Conservation (phyloP, 2,113 vertebrate species). For the Oncorhynchus nerka region DNA sequence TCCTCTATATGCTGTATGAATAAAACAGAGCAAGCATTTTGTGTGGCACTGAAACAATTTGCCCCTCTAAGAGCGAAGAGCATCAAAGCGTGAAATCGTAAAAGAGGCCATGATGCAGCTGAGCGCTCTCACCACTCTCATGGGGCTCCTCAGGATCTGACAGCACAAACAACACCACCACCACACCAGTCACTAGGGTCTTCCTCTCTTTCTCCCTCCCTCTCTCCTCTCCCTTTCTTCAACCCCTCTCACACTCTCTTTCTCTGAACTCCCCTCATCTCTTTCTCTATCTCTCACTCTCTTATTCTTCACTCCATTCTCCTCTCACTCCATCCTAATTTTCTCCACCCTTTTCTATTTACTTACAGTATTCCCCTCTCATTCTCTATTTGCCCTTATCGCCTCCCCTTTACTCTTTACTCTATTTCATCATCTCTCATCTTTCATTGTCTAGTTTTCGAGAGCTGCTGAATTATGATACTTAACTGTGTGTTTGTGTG, state of each 20-base stretch:
- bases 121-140: constrained; percentile 55
- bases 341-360: neutral
- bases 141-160: constrained; percentile 60
- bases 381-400: neutral
- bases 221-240: neutral
- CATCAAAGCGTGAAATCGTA: constrained; percentile 73
- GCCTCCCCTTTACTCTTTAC: neutral
- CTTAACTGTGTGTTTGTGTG: neutral
- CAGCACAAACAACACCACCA: constrained; percentile 45
- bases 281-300: constrained; percentile 10
- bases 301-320: constrained; percentile 5
- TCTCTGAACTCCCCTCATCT: constrained; percentile 9
- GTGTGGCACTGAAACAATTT: constrained; percentile 48
- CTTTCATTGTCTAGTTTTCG: neutral
- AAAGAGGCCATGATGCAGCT: constrained; percentile 68
- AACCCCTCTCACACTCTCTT: neutral
- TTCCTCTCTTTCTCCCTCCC: constrained; percentile 13
- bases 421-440: neutral
- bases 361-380: neutral
- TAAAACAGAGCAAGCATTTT: constrained; percentile 34
- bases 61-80: constrained; percentile 46
- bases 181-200: constrained; percentile 23
- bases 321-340: neutral
- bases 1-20: neutral
- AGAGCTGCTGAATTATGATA: neutral